Conservation (phyloP, 2,113 vertebrate species). For the Serinus canaria region DNA sequence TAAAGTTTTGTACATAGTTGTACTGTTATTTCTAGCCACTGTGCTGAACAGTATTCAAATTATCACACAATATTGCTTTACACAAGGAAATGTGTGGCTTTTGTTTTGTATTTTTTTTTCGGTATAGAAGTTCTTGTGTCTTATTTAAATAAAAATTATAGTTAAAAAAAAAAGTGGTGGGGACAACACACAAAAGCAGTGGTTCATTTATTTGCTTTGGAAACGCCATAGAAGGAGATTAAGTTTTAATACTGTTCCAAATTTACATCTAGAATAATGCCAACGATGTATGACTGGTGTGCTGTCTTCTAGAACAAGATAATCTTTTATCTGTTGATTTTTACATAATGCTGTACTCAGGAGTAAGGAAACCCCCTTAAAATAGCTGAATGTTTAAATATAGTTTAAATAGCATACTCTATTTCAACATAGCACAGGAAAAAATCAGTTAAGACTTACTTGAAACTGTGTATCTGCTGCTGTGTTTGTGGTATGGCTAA, state of each 20-base stretch:
- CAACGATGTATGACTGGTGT: not conserved
- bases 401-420: not conserved
- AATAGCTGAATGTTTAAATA: not conserved
- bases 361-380: not conserved
- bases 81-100: conserved; percentile 81
- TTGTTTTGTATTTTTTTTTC: conserved; percentile 86
- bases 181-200: not conserved
- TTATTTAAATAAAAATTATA: conserved; percentile 95
- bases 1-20: conserved; percentile 81
- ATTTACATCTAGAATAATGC: not conserved
- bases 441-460: not conserved
- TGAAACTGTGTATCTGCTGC: not conserved
- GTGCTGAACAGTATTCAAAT: conserved; percentile 81
- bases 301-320: not conserved
- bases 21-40: conserved; percentile 80
- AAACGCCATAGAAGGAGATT: not conserved
- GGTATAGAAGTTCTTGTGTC: conserved; percentile 87
- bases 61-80: conserved; percentile 81
- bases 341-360: not conserved
- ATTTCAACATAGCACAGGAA: not conserved
- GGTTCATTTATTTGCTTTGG: conserved; percentile 12
- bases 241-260: not conserved
- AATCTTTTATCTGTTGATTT: not conserved
- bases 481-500: not conserved
- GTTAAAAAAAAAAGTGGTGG: conserved; percentile 56